A percentile compares a stretch with the other conserved stretches of the same genome.
Evolutionary conservation across 2,888 invertebrate genomes (phyloP).

Genomic region (Chrysomela aeneicollis): DNA sequence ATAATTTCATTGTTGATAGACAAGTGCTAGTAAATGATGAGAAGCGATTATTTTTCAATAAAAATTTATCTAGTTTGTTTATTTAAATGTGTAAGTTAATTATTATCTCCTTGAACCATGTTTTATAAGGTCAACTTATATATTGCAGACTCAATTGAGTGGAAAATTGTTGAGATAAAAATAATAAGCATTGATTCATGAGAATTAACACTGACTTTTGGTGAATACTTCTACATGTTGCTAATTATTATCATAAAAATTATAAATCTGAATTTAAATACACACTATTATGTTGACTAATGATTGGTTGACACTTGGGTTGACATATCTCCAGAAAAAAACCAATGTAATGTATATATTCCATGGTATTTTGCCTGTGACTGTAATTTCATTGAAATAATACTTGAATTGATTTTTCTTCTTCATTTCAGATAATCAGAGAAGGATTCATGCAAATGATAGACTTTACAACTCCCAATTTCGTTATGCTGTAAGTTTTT

Average conservation of each 20-base stretch:
- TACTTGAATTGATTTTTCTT: slow-evolving; percentile 43
- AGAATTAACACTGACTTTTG: too few species aligned
- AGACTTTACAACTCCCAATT: slow-evolving; percentile 95
- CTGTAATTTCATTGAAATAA: background rate
- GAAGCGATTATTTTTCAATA: slow-evolving; percentile 28
- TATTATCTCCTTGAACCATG: slow-evolving; percentile 29
- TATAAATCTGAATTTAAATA: too few species aligned
- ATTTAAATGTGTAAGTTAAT: slow-evolving; percentile 17
- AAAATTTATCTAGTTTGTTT: slow-evolving; percentile 31
- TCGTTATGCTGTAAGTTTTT: slow-evolving; percentile 93
- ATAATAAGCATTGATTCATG: slow-evolving; percentile 1
- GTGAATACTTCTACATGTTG: too few species aligned
- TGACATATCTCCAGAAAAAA: too few species aligned
- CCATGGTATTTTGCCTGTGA: background rate
- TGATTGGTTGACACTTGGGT: too few species aligned
- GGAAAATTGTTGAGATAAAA: slow-evolving; percentile 14
- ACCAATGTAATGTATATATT: too few species aligned
- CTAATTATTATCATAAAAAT: too few species aligned
- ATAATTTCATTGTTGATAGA: background rate
- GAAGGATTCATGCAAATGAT: slow-evolving; percentile 96
- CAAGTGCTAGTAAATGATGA: background rate
- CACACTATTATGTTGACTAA: too few species aligned
- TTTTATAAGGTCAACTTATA: slow-evolving; percentile 23
- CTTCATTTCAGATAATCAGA: slow-evolving; percentile 89
- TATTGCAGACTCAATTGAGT: slow-evolving; percentile 25